Evolutionary conservation across 1,140 invertebrate genomes (phyloP).

Genomic region (Chelonus insularis): DNA sequence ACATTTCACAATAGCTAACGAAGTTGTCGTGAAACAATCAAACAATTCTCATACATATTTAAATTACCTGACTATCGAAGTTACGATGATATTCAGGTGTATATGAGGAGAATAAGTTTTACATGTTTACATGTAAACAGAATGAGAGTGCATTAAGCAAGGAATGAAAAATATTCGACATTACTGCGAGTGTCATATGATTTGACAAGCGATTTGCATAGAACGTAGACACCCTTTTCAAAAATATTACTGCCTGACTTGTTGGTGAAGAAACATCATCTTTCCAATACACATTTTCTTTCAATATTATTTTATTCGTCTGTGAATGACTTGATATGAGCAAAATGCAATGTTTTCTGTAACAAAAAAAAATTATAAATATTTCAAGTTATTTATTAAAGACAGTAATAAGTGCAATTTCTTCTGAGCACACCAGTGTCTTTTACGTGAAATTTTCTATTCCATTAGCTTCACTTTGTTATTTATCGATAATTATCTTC

Average conservation of each 20-base stretch:
- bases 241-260: too few species aligned
- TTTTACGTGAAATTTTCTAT: not conserved
- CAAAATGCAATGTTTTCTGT: too few species aligned
- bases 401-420: not conserved
- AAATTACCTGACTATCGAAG: not conserved
- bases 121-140: not conserved
- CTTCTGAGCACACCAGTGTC: not conserved
- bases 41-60: too few species aligned
- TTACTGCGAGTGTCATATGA: not conserved
- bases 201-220: constrained; percentile 2
- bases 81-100: not conserved
- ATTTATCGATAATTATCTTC: constrained; percentile 4
- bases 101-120: not conserved
- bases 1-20: too few species aligned
- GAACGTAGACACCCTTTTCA: not conserved
- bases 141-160: constrained; percentile 4
- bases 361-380: too few species aligned
- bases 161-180: not conserved
- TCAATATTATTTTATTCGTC: too few species aligned
- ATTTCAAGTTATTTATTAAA: not conserved
- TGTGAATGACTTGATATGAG: too few species aligned
- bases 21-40: too few species aligned
- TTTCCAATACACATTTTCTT: too few species aligned
- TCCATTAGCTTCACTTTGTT: not conserved
- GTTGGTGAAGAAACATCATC: too few species aligned